phyloP scores from a whole-genome alignment of 2,888 invertebrate species.

The Lasiommata megera region DNA sequence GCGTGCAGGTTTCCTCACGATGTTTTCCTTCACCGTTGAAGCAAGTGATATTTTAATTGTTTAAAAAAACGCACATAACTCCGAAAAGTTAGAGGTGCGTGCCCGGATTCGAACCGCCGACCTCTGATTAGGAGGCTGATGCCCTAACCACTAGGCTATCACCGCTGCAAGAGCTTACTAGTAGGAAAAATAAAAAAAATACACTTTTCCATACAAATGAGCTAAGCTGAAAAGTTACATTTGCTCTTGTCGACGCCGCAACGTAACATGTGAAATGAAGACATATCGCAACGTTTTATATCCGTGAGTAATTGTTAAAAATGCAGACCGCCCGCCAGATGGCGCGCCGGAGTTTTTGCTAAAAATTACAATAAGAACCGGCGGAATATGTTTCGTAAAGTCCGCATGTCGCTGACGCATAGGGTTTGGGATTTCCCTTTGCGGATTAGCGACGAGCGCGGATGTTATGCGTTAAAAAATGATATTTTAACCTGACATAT shows the following conservation, averaged over 20 bases:
- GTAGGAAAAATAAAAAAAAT: too few relatives aligned
- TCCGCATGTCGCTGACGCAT: constrained; percentile 22
- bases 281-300: constrained; percentile 25
- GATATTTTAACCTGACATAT: background rate
- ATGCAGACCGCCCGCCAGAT: constrained; percentile 45
- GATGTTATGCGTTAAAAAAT: background rate
- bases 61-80: too few relatives aligned
- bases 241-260: background rate
- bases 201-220: background rate
- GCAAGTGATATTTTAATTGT: too few relatives aligned
- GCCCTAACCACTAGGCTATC: too few relatives aligned
- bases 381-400: constrained; percentile 30
- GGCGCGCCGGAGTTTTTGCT: constrained; percentile 24
- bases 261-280: background rate
- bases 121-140: too few relatives aligned
- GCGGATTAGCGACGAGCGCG: background rate
- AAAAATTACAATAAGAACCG: constrained; percentile 27
- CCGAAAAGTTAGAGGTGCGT: too few relatives aligned
- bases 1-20: too few relatives aligned
- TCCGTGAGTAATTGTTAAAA: constrained; percentile 49
- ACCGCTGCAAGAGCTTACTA: too few relatives aligned
- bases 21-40: too few relatives aligned
- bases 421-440: constrained; percentile 8
- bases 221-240: constrained; percentile 6
- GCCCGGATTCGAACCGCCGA: too few relatives aligned